phyloP scores from a whole-genome alignment of 2,888 invertebrate species.

The Xanthorhoe designata region DNA sequence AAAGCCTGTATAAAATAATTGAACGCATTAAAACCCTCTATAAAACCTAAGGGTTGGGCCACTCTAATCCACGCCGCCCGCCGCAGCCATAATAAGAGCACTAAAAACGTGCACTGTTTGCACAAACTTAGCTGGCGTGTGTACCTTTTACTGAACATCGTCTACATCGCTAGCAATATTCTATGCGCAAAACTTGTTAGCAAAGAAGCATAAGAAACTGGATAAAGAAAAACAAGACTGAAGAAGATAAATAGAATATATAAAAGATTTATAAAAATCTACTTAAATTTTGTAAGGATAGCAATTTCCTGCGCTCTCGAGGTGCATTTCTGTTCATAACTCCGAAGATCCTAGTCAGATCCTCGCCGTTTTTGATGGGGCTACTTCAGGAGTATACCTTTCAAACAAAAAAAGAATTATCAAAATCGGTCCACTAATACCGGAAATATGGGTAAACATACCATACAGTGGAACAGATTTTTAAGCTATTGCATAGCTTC shows the following conservation, averaged over 20 bases:
- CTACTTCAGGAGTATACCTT: too few species aligned
- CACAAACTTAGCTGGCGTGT: conserved; percentile 5
- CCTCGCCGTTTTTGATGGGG: too few species aligned
- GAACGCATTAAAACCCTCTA: background rate
- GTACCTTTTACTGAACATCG: background rate
- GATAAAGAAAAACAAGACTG: background rate
- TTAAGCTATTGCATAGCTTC: too few species aligned
- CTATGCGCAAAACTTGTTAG: background rate
- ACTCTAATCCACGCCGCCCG: conserved; percentile 8
- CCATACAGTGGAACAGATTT: too few species aligned
- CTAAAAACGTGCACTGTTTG: conserved; percentile 13
- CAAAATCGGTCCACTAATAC: background rate
- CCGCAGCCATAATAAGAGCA: conserved; percentile 4
- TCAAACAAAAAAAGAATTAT: background rate
- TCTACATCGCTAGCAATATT: background rate
- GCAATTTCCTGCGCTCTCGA: too few species aligned
- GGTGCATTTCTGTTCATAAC: too few species aligned
- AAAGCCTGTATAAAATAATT: background rate
- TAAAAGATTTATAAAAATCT: too few species aligned
- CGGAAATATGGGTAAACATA: too few species aligned
- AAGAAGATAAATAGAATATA: background rate
- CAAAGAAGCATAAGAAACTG: background rate
- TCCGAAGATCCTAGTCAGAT: background rate
- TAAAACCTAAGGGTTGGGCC: background rate
- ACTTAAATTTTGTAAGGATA: too few species aligned